phyloP scores from a whole-genome alignment of 2,797 vertebrate genomes.

The Bryconaethiops microstoma region DNA sequence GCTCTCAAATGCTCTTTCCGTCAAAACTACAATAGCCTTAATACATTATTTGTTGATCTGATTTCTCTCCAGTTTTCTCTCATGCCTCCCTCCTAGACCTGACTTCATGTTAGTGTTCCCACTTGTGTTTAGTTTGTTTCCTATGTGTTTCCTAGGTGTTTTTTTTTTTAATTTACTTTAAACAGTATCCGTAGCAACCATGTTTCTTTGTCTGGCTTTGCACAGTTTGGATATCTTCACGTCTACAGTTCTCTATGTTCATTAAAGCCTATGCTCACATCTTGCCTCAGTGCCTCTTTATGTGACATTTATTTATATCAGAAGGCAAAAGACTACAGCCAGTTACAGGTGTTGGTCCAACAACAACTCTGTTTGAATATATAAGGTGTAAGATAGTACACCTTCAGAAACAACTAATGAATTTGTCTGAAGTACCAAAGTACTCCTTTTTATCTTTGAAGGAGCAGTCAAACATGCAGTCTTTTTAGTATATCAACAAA shows the following conservation, averaged over 20 bases:
- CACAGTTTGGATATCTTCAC: not conserved
- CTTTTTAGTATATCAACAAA: constrained; percentile 16
- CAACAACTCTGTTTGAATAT: not conserved
- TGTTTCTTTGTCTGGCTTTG: not conserved
- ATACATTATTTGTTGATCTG: no score
- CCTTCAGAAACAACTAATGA: not conserved
- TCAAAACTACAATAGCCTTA: not conserved
- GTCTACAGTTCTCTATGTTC: not conserved
- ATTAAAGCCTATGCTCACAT: not conserved
- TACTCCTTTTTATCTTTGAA: not conserved
- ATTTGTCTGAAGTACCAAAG: not conserved
- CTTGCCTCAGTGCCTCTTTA: not conserved
- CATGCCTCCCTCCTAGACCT: not conserved
- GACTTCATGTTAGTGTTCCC: not conserved
- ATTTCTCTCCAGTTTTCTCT: not conserved
- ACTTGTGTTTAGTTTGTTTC: not conserved
- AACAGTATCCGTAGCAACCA: not conserved
- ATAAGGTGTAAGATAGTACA: not conserved
- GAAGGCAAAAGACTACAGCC: not conserved
- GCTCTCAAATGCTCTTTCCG: not conserved
- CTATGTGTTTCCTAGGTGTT: not conserved
- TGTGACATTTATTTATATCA: not conserved
- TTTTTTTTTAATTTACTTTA: not conserved
- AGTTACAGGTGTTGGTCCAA: not conserved
- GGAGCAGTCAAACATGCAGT: not conserved